These are phyloP conservation scores for Acleris literana DNA, from an alignment of 2,888 invertebrate genomes.

Conservation along the genomic window DNA sequence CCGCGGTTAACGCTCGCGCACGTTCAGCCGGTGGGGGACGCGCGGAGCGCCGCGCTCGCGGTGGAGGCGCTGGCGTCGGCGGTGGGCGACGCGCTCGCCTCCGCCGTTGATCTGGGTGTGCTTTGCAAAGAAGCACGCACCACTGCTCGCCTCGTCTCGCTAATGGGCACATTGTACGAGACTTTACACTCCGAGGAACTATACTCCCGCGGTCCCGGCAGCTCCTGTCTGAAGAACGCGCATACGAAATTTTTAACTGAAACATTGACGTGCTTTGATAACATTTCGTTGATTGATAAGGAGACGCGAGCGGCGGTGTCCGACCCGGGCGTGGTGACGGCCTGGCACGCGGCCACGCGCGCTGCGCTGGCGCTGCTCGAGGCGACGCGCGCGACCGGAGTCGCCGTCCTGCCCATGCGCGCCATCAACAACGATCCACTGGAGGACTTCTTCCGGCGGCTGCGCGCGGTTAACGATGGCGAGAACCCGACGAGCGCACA, in stretches of 20 bases:
- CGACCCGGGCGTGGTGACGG: conserved; percentile 5
- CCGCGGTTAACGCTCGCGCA: neutral
- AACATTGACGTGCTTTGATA: conserved; percentile 2
- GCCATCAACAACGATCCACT: conserved; percentile 26
- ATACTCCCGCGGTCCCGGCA: neutral
- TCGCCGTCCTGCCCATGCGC: neutral
- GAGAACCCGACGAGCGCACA: neutral
- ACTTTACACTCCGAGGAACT: conserved; percentile 7
- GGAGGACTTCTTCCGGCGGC: conserved; percentile 3
- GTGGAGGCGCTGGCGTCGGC: conserved; percentile 7
- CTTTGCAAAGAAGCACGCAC: conserved; percentile 8
- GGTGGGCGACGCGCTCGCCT: conserved; percentile 6
- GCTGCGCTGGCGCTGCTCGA: conserved; percentile 13
- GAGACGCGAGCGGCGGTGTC: neutral
- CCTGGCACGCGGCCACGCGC: conserved; percentile 1
- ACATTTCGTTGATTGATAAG: neutral
- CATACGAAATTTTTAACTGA: neutral
- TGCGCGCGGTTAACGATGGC: neutral
- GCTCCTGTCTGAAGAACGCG: neutral
- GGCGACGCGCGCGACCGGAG: conserved; percentile 1
- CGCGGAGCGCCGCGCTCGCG: conserved; percentile 8
- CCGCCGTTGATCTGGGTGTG: conserved; percentile 11
- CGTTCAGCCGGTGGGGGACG: neutral
- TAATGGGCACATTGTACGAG: conserved; percentile 10
- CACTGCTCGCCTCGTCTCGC: conserved; percentile 2